Conservation (phyloP, 92 coral and sea anemone genomes). For the Siderastrea siderea region DNA sequence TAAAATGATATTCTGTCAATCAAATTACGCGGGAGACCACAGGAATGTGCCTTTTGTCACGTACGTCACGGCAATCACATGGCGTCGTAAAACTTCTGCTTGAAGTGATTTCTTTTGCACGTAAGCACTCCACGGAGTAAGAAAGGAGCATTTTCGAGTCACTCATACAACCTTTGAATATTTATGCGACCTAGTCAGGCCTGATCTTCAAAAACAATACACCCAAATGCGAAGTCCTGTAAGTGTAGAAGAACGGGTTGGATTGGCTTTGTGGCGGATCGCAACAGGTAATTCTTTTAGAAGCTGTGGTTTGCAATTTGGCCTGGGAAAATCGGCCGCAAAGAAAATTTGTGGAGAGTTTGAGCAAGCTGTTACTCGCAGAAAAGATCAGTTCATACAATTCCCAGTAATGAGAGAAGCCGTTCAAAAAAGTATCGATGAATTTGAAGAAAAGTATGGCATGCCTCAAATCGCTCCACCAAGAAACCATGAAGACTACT, state of each 20-base stretch:
- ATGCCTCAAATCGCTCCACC: constrained; percentile 64
- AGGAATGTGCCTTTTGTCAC: no score
- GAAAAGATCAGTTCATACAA: constrained; percentile 37
- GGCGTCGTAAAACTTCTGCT: no score
- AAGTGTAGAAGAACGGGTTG: constrained; percentile 43
- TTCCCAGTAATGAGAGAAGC: constrained; percentile 47
- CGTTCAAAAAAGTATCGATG: constrained; percentile 22
- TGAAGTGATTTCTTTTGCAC: no score
- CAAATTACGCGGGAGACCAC: no score
- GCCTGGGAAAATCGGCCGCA: not conserved
- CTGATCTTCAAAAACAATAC: not conserved
- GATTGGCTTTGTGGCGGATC: constrained; percentile 44
- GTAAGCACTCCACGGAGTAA: no score
- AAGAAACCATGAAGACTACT: no score
- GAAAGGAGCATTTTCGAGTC: constrained; percentile 52
- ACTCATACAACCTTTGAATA: constrained; percentile 57
- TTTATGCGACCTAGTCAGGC: constrained; percentile 24
- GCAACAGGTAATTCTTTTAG: constrained; percentile 51
- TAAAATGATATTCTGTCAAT: no score
- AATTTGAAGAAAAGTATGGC: constrained; percentile 43
- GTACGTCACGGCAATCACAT: no score
- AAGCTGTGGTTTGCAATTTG: no score
- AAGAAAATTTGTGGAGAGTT: constrained; percentile 32
- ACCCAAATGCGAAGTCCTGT: constrained; percentile 50
- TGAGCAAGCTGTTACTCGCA: constrained; percentile 36